Evolutionary conservation across 1,140 invertebrate genomes (phyloP).

Genomic region (Saccostrea glomerata): DNA sequence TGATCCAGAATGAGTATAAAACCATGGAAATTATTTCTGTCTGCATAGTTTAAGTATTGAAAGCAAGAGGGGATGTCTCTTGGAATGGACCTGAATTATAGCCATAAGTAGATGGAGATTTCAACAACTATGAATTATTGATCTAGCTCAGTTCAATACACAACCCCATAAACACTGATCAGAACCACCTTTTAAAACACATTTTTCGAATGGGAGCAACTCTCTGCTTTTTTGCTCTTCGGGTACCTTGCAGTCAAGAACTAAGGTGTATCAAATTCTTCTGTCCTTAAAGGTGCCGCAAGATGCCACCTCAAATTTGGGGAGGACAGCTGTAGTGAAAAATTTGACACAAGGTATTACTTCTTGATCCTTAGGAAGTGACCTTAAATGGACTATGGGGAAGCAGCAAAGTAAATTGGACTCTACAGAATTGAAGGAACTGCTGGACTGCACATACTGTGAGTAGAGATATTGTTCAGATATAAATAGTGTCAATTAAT

Average conservation of each 20-base stretch:
- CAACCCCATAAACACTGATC: constrained; percentile 10
- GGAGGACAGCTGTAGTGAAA: not conserved
- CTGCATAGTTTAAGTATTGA: constrained; percentile 25
- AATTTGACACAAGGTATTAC: not conserved
- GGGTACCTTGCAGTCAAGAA: not conserved
- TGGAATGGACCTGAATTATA: not conserved
- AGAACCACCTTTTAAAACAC: not conserved
- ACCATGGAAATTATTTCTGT: constrained; percentile 24
- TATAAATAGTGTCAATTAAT: not conserved
- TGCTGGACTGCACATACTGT: constrained; percentile 62
- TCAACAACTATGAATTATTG: constrained; percentile 31
- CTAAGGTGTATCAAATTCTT: not conserved
- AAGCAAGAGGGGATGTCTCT: not conserved
- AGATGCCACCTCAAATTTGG: not conserved
- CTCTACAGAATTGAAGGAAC: constrained; percentile 53
- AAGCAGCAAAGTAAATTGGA: constrained; percentile 58
- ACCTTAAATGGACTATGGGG: constrained; percentile 50
- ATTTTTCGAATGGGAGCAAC: constrained; percentile 30
- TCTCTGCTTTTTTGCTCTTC: not conserved
- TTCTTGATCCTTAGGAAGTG: not conserved
- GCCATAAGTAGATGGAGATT: constrained; percentile 17
- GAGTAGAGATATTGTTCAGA: constrained; percentile 37
- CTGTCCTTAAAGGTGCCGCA: not conserved
- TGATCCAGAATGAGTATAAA: constrained; percentile 3
- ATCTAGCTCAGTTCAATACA: constrained; percentile 26